A percentile compares a stretch with the other conserved stretches of the same genome.
phyloP scores from a whole-genome alignment of 2,113 vertebrate species.

The Oriolus oriolus region DNA sequence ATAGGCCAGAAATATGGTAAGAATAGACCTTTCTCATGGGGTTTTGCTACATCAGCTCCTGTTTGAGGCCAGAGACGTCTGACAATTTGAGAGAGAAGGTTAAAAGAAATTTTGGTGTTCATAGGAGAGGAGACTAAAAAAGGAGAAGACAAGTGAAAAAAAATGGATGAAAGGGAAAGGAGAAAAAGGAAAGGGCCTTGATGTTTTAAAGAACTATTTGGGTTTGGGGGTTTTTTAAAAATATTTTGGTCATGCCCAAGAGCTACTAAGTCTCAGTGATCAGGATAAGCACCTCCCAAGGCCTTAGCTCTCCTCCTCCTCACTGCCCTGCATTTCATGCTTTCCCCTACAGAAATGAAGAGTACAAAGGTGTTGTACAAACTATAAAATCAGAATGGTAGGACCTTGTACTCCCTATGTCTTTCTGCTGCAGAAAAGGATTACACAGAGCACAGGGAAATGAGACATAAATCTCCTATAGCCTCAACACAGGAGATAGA shows the following conservation, averaged over 20 bases:
- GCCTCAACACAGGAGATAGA: neutral
- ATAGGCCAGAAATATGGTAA: neutral
- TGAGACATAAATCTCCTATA: neutral
- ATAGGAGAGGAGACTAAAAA: neutral
- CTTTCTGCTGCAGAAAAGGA: neutral
- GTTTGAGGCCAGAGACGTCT: neutral
- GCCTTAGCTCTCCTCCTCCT: neutral
- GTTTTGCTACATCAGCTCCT: neutral
- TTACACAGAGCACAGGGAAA: neutral
- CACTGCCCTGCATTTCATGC: neutral
- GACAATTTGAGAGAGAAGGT: neutral
- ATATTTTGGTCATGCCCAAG: neutral
- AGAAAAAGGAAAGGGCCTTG: neutral
- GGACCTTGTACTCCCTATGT: neutral
- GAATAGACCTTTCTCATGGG: conserved; percentile 20
- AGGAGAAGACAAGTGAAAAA: neutral
- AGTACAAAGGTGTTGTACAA: neutral
- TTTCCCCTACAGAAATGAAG: neutral
- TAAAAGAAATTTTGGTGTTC: neutral
- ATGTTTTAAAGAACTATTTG: neutral
- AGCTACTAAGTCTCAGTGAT: neutral
- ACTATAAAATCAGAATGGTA: neutral
- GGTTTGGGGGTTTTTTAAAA: neutral
- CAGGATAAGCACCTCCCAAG: neutral
- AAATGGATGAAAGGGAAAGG: neutral